Base-by-base conservation (phyloP, 2,888 invertebrate genomes). In the Pelosia muscerda region DNA sequence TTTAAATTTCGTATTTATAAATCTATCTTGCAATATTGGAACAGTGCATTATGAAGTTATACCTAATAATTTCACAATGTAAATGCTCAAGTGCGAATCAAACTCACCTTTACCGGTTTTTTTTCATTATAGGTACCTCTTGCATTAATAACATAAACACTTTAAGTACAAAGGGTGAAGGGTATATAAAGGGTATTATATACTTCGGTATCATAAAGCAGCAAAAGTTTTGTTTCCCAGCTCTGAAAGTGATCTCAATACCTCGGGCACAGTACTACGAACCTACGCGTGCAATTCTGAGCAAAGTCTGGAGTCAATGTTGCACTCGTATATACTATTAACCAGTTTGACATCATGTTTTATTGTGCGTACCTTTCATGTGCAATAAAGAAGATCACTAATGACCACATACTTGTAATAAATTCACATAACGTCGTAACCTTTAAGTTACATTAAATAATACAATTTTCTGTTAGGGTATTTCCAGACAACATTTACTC, bases 391-490 rank as follows among this genome's bases (percentile, higher is more conserved):
- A 76, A 69, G 68, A 67, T 62, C 49, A 58, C 71, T 79, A 77
- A 81, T 71, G 80, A 75, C 56, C 73, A 75, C 70, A 76, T 75
- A 81, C 69, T 79, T 79, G 80, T 77, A 75, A 81, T 81, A 73
- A 75, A 79, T 79, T 71, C 60, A 65, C 75, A 79, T 73, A 79
- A 73, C 73, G 79, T 73, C 25, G 56, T 73, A 72, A 77, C 81
- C 81, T 81, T 78, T 82, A 61, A 59, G 63, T 60, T 67, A 65
- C 66, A 78, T 82, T 73, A 74, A 74, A 63, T 78, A 65, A 81
- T 72, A 81, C 69, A 81, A 72, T 72, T 81, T 81, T 66, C 56
- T 49, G 63, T 69, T 56, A 72, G 65, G 31, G 59, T 56, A 10
- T 49, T 28, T 61, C 1, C 66, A 59, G 26, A 61, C 60, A 55